Conservation (phyloP, 2,888 invertebrate species). For the Craniophora ligustri region DNA sequence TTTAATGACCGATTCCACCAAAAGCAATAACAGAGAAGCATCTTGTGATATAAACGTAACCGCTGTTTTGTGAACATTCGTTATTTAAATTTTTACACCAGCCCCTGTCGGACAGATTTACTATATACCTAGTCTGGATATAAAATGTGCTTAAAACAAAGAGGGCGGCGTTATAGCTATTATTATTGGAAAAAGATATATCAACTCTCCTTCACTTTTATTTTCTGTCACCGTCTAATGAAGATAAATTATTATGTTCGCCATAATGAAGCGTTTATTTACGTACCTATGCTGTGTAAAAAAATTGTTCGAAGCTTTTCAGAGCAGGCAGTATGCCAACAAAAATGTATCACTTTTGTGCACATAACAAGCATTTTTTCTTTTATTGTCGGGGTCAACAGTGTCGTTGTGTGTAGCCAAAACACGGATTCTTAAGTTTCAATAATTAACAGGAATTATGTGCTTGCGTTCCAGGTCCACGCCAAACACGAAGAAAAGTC, state of each 20-base stretch:
- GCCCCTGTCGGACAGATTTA: background rate
- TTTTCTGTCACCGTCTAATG: slow-evolving; percentile 64
- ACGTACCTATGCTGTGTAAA: slow-evolving; percentile 61
- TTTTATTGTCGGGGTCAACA: slow-evolving; percentile 68
- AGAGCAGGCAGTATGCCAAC: slow-evolving; percentile 75
- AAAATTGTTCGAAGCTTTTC: slow-evolving; percentile 61
- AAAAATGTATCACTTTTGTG: slow-evolving; percentile 63
- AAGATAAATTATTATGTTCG: slow-evolving; percentile 68
- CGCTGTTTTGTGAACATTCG: slow-evolving; percentile 2
- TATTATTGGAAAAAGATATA: slow-evolving; percentile 24
- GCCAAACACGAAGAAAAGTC: slow-evolving; percentile 99
- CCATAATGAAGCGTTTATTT: slow-evolving; percentile 68
- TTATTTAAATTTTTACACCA: slow-evolving; percentile 1
- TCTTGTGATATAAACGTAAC: slow-evolving; percentile 21
- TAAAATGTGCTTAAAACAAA: slow-evolving; percentile 1
- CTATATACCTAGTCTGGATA: background rate
- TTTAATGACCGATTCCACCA: slow-evolving; percentile 46
- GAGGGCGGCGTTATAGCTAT: slow-evolving; percentile 6
- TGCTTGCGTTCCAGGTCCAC: slow-evolving; percentile 92
- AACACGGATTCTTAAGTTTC: slow-evolving; percentile 29
- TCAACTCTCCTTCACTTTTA: slow-evolving; percentile 35
- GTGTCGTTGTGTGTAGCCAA: slow-evolving; percentile 57
- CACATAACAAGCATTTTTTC: slow-evolving; percentile 49
- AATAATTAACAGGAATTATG: slow-evolving; percentile 25
- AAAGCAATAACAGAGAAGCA: slow-evolving; percentile 28